Base-by-base conservation (phyloP, 2,888 invertebrate species). In the Oligia strigilis region DNA sequence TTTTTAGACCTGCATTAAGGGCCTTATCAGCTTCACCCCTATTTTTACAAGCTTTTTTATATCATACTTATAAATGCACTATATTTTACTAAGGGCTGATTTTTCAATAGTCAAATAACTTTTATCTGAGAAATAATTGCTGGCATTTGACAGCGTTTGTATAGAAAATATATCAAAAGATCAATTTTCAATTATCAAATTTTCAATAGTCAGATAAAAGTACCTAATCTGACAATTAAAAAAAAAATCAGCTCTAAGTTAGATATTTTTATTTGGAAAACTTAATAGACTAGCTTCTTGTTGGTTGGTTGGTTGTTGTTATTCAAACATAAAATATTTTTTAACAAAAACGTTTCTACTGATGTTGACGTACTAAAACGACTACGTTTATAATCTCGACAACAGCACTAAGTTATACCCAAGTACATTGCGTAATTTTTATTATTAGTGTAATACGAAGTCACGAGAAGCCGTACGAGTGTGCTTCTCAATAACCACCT, bases 391-490 rank as follows among this genome's bases (percentile, higher is more conserved):
- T 46, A 67, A 83, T 62, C 29, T 83, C 46, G 8, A 14, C 52
- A 29, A 9, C 4, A 55, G 3, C 14, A 62, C 46, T 62, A 66
- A 14, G 40, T 62, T 43, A 55, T 72, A 40, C 46, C 3, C 23
- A 11, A n/a, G 58, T n/a, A n/a, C 13, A 72, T 43, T 73, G 40
- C 36, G 46, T 62, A 73, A 77, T 77, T 83, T 65, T 83, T 84
- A 78, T 82, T 83, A 78, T 72, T 73, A 11, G 13, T 84, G 81
- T 83, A 85, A 78, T 70, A 78, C 74, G 66, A 79, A 87, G 82
- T 83, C 78, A 77, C 80, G 72, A 70, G 72, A 92, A 91, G 79
- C 92, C 92, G 0, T 85, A 89, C 65, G 77, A 87, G 72, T 83
- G 80, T 67, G 65, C 69, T 82, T 83, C 80, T 85, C 78, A 85